A percentile compares a stretch with the other conserved stretches of the same genome.
These are phyloP conservation scores for Nemoura dubitans DNA, from an alignment of 2,888 invertebrate genomes.

Conservation along the genomic window DNA sequence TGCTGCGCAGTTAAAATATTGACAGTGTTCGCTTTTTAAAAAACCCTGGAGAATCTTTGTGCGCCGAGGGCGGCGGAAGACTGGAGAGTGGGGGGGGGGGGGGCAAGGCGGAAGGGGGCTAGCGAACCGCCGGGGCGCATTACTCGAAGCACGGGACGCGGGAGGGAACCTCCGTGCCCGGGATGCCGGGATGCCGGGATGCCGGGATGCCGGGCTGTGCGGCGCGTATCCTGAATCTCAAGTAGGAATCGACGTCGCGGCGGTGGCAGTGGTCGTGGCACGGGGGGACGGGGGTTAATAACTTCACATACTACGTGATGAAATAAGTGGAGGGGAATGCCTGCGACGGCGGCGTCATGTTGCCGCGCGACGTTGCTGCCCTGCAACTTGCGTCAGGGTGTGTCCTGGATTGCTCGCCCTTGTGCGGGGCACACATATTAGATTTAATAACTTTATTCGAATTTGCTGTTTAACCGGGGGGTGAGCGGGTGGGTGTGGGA, in stretches of 20 bases:
- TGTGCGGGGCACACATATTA: neutral
- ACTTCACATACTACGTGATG: slow-evolving; percentile 12
- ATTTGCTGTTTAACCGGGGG: slow-evolving; percentile 1
- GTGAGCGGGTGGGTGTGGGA: neutral
- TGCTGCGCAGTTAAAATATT: neutral
- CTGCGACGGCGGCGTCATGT: neutral
- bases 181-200: neutral
- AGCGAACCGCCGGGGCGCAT: too few species aligned
- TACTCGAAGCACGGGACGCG: too few species aligned
- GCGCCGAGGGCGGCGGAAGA: neutral
- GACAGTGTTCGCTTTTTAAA: slow-evolving; percentile 12
- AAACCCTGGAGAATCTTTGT: slow-evolving; percentile 3
- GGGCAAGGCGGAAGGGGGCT: too few species aligned
- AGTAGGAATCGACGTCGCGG: neutral
- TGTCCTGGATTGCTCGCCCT: neutral
- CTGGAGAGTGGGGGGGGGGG: too few species aligned
- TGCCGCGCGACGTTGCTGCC: neutral
- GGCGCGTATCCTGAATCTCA: neutral
- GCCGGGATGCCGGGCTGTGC: neutral
- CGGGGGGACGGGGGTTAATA: neutral
- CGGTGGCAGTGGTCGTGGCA: neutral
- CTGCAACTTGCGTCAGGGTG: neutral
- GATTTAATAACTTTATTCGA: slow-evolving; percentile 5
- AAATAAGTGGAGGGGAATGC: slow-evolving; percentile 4
- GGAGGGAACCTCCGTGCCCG: neutral